Percentiles rank a stretch among this genome's conserved stretches.
phyloP scores from a whole-genome alignment of 1,140 invertebrate genomes.

The Papilio machaon region DNA sequence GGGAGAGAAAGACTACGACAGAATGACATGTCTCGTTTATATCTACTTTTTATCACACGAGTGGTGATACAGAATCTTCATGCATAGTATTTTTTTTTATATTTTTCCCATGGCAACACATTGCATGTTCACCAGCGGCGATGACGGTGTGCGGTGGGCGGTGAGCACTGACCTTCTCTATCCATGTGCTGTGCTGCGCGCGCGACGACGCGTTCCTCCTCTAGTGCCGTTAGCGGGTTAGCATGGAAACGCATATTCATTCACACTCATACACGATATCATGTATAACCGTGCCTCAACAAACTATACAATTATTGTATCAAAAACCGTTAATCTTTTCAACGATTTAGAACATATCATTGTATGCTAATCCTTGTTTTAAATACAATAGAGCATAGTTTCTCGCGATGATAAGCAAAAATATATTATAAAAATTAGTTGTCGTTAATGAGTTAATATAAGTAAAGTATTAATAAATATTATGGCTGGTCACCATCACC shows the following conservation, averaged over 20 bases:
- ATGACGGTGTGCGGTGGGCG: neutral
- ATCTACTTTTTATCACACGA: neutral
- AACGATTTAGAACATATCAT: neutral
- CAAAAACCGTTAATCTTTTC: neutral
- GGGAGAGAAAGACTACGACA: too few relatives aligned
- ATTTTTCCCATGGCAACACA: slow-evolving; percentile 38
- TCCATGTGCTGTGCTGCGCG: slow-evolving; percentile 84
- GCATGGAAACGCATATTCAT: slow-evolving; percentile 79
- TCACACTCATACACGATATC: slow-evolving; percentile 62
- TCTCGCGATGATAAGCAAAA: slow-evolving; percentile 32
- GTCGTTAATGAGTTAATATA: slow-evolving; percentile 43
- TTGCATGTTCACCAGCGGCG: slow-evolving; percentile 33
- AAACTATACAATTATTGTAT: slow-evolving; percentile 32
- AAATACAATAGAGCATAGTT: slow-evolving; percentile 25
- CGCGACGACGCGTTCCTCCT: slow-evolving; percentile 73
- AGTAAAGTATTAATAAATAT: slow-evolving; percentile 42
- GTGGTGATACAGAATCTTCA: neutral
- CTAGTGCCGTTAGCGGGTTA: slow-evolving; percentile 79
- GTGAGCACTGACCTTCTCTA: slow-evolving; percentile 87
- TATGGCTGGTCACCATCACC: slow-evolving; percentile 24
- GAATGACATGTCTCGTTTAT: neutral
- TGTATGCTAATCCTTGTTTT: neutral
- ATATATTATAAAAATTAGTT: slow-evolving; percentile 44
- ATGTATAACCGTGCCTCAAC: slow-evolving; percentile 32
- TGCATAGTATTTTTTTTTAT: neutral